Evolutionary conservation across 2,888 invertebrate species (phyloP).

Genomic region (Eilema depressum): DNA sequence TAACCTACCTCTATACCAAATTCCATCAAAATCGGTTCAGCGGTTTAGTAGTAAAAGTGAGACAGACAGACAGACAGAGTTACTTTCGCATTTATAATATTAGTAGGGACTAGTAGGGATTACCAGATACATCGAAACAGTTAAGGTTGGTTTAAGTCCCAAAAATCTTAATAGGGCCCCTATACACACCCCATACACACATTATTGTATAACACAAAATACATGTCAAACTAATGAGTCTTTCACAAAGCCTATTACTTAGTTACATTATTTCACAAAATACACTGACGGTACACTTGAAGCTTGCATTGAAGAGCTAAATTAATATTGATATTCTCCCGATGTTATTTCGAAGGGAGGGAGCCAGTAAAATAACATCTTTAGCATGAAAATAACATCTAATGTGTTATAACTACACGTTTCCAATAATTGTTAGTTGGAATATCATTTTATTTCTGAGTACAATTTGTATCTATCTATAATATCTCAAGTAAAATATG

Average conservation of each 20-base stretch:
- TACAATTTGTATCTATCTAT: not conserved
- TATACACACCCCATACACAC: not conserved
- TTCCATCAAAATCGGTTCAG: too few species aligned
- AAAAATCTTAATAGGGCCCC: too few species aligned
- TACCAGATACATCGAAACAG: too few species aligned
- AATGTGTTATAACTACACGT: not conserved
- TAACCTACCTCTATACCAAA: too few species aligned
- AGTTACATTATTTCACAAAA: conserved; percentile 64
- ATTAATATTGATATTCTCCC: conserved; percentile 70
- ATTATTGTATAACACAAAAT: conserved; percentile 10
- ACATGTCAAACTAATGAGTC: conserved; percentile 12
- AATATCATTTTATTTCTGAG: not conserved
- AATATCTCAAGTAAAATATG: too few species aligned
- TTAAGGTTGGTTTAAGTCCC: too few species aligned
- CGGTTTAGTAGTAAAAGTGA: too few species aligned
- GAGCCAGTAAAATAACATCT: conserved; percentile 37
- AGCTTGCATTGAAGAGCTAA: conserved; percentile 58
- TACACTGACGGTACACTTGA: conserved; percentile 49
- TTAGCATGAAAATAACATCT: not conserved
- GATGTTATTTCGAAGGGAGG: conserved; percentile 56
- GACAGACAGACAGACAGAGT: too few species aligned
- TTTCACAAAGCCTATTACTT: conserved; percentile 56
- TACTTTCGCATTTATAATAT: too few species aligned
- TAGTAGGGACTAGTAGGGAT: too few species aligned
- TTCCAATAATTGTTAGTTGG: not conserved